phyloP scores from a whole-genome alignment of 2,113 vertebrate species.

The Chinchilla lanigera region DNA sequence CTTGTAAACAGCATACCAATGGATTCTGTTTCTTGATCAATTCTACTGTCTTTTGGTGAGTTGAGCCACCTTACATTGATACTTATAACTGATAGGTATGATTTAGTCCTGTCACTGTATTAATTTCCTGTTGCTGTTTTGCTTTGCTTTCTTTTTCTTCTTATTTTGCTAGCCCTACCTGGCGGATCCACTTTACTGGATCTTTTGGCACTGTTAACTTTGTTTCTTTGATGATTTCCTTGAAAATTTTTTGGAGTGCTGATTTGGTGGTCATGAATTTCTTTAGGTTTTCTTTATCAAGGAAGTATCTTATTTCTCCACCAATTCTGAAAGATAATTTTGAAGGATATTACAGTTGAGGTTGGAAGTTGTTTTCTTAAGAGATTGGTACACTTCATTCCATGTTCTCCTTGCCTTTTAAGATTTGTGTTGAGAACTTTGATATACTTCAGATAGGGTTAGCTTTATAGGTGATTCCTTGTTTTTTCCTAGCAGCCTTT shows the following conservation, averaged over 20 bases:
- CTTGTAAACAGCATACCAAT: background rate
- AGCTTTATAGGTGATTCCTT: background rate
- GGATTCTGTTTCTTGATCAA: background rate
- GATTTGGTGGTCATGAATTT: background rate
- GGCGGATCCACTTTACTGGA: background rate
- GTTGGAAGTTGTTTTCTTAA: background rate
- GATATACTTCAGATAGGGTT: background rate
- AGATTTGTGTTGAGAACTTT: background rate
- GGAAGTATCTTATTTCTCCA: background rate
- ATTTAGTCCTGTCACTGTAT: background rate
- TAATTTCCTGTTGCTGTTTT: background rate
- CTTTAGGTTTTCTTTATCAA: background rate
- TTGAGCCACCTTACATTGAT: background rate
- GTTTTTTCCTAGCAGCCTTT: background rate
- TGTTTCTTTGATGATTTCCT: background rate
- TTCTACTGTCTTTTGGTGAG: background rate
- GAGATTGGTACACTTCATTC: background rate
- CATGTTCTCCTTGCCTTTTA: background rate
- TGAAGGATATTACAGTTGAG: background rate
- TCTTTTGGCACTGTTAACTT: background rate
- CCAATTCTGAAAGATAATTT: background rate
- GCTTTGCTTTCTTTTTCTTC: background rate
- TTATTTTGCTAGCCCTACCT: background rate
- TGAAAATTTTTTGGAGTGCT: background rate
- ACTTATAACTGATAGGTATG: background rate